Percentiles rank a stretch among this genome's conserved stretches.
Conservation (phyloP, 2,888 invertebrate species). For the Synanthedon myopaeformis region DNA sequence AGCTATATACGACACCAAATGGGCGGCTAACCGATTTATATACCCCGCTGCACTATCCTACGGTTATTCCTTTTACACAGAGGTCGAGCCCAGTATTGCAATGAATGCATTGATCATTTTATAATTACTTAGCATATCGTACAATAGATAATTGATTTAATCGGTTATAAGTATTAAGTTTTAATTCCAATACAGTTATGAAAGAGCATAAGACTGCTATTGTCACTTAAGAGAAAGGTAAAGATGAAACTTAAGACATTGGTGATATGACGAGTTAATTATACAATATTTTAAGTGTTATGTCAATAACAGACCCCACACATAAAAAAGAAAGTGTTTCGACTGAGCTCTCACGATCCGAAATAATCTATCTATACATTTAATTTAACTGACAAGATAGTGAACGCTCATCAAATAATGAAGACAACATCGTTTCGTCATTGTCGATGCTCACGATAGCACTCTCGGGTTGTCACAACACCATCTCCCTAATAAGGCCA, state of each 20-base stretch:
- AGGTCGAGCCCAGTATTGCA: neutral
- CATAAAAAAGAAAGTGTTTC: constrained; percentile 52
- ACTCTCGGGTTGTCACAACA: constrained; percentile 68
- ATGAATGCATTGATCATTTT: constrained; percentile 11
- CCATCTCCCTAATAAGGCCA: constrained; percentile 68
- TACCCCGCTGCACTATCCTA: constrained; percentile 31
- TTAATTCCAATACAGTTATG: neutral
- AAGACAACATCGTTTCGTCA: constrained; percentile 71
- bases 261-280: constrained; percentile 37
- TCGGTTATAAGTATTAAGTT: neutral
- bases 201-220: neutral
- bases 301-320: constrained; percentile 54
- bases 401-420: constrained; percentile 70
- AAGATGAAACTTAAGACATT: neutral
- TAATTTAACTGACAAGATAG: constrained; percentile 70
- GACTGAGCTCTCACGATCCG: constrained; percentile 60
- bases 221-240: neutral
- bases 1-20: constrained; percentile 45
- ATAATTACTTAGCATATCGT: constrained; percentile 11
- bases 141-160: neutral
- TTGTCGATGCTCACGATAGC: constrained; percentile 70
- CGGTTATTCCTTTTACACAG: constrained; percentile 26
- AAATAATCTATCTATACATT: constrained; percentile 70
- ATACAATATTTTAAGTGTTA: constrained; percentile 32
- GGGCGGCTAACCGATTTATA: constrained; percentile 49